Conservation (phyloP, 92 coral and sea anemone genomes). For the Heliopora coerulea region DNA sequence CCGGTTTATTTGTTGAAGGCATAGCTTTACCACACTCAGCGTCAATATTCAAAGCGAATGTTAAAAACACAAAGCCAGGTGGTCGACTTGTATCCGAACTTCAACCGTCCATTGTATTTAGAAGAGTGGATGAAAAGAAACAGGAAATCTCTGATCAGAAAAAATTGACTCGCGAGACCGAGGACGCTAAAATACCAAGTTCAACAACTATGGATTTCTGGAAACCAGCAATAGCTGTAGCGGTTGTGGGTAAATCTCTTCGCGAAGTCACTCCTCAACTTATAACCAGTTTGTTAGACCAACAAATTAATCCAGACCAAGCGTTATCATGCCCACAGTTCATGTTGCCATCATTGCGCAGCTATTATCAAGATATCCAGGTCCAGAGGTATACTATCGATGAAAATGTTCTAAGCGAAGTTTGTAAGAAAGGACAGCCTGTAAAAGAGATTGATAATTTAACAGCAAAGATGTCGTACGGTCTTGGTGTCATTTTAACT, state of each 20-base stretch:
- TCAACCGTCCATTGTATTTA: constrained; percentile 67
- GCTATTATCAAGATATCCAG: constrained; percentile 69
- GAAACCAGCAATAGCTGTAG: constrained; percentile 68
- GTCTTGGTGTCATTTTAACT: constrained; percentile 74
- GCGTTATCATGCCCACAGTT: constrained; percentile 74
- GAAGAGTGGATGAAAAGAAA: constrained; percentile 11
- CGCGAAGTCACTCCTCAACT: constrained; percentile 66
- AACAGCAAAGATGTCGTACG: constrained; percentile 54
- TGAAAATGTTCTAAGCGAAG: constrained; percentile 57
- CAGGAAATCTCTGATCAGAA: background rate
- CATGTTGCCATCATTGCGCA: constrained; percentile 51
- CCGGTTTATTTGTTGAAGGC: constrained; percentile 86
- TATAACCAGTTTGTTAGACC: constrained; percentile 64
- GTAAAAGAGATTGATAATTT: constrained; percentile 65
- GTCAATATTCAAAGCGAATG: constrained; percentile 61
- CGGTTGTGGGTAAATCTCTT: constrained; percentile 78
- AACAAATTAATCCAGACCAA: constrained; percentile 72
- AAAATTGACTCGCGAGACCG: background rate
- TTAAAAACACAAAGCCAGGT: constrained; percentile 61
- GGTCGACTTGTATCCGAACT: constrained; percentile 67
- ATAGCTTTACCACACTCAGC: constrained; percentile 80
- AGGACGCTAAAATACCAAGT: background rate
- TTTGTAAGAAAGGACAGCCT: constrained; percentile 66
- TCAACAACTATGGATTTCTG: background rate
- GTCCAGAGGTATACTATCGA: constrained; percentile 66